A percentile compares a stretch with the other conserved stretches of the same genome.
These are phyloP conservation scores for Empidonax traillii DNA, from an alignment of 2,113 vertebrate species.

Conservation along the genomic window DNA sequence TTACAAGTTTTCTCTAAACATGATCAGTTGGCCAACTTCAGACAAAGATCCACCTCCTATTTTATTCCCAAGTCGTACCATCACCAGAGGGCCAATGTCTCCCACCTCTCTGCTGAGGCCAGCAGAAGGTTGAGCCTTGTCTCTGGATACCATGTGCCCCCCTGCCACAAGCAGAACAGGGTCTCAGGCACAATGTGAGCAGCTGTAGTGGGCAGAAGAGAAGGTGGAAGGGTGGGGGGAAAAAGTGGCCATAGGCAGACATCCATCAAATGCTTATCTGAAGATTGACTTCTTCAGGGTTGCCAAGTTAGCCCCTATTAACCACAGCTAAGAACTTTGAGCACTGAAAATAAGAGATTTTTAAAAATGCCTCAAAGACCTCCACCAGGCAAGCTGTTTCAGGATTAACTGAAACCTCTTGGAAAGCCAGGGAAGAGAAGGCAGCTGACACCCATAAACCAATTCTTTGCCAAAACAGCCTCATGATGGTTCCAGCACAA, in stretches of 20 bases:
- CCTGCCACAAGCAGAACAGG: neutral
- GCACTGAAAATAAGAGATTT: neutral
- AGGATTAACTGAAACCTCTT: neutral
- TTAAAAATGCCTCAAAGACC: neutral
- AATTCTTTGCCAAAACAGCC: neutral
- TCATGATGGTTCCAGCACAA: neutral
- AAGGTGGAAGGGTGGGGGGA: neutral
- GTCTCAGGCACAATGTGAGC: slow-evolving; percentile 15
- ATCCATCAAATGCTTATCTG: neutral
- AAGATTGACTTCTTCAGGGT: slow-evolving; percentile 42
- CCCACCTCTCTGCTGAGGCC: neutral
- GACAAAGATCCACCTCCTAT: neutral
- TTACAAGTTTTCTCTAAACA: neutral
- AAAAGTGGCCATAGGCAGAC: neutral
- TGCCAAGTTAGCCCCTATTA: neutral
- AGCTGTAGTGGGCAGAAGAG: neutral
- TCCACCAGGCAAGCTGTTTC: slow-evolving; percentile 26
- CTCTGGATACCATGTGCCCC: neutral
- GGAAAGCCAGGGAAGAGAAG: slow-evolving; percentile 22
- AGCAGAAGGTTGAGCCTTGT: neutral
- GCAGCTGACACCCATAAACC: neutral
- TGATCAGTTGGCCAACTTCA: neutral
- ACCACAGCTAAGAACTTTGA: slow-evolving; percentile 5
- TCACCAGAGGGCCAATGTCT: neutral
- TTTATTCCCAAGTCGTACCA: neutral